Evolutionary conservation across 2,113 vertebrate genomes (phyloP).

Genomic region (Etheostoma cragini): DNA sequence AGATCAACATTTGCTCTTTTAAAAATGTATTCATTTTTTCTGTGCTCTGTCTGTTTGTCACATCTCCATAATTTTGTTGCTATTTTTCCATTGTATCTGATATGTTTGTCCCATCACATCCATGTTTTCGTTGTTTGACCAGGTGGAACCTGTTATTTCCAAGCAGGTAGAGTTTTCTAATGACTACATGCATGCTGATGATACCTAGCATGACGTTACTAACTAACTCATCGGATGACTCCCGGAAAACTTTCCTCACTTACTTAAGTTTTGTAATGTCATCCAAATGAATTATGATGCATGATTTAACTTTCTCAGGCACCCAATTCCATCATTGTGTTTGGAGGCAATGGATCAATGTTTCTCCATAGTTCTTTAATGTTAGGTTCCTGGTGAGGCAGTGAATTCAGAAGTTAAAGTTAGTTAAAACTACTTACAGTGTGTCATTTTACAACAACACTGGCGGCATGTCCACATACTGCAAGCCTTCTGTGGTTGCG

Average conservation of each 20-base stretch:
- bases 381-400: not conserved
- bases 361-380: not conserved
- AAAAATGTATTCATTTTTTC: not conserved
- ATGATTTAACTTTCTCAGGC: constrained; percentile 26
- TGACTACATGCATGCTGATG: constrained; percentile 60
- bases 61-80: not conserved
- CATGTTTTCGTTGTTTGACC: constrained; percentile 52
- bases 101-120: constrained; percentile 47
- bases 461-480: no score
- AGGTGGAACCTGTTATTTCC: constrained; percentile 70
- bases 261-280: constrained; percentile 4
- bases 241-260: not conserved
- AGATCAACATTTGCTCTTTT: not conserved
- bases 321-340: constrained; percentile 2
- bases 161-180: constrained; percentile 77
- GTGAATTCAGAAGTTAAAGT: not conserved
- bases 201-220: constrained; percentile 59
- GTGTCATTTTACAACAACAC: no score
- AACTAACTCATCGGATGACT: constrained; percentile 17
- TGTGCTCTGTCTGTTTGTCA: not conserved
- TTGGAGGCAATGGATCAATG: not conserved
- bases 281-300: not conserved
- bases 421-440: no score
- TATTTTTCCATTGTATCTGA: constrained; percentile 6
- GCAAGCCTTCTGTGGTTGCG: no score